phyloP scores from a whole-genome alignment of 1,140 invertebrate genomes.

The Drosophila asahinai region DNA sequence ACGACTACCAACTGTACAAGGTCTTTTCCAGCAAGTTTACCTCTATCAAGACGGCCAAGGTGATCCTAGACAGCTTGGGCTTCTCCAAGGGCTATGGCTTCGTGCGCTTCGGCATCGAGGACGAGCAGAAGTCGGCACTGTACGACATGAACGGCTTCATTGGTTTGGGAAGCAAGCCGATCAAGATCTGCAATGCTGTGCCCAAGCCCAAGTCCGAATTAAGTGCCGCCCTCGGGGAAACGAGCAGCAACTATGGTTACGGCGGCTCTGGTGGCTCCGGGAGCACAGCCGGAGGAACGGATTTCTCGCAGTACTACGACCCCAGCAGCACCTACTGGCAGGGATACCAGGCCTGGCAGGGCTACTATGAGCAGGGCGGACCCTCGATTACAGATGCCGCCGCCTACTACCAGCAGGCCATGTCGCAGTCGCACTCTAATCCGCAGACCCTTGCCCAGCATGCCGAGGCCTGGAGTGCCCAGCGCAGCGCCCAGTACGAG shows the following conservation, averaged over 20 bases:
- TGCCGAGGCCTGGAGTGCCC: conserved; percentile 82
- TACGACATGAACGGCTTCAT: conserved; percentile 95
- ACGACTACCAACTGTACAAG: conserved; percentile 97
- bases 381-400: conserved; percentile 80
- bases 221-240: conserved; percentile 72
- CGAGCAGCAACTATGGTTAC: conserved; percentile 64
- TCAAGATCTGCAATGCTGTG: conserved; percentile 96
- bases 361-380: conserved; percentile 85
- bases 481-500: conserved; percentile 76
- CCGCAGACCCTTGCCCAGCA: conserved; percentile 77
- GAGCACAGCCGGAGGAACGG: conserved; percentile 72
- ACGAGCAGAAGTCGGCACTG: conserved; percentile 96
- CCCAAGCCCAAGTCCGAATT: conserved; percentile 90
- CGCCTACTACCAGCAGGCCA: conserved; percentile 80
- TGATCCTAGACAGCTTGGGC: conserved; percentile 94
- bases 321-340: conserved; percentile 90
- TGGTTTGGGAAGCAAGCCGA: conserved; percentile 92
- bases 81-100: conserved; percentile 99
- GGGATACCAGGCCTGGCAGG: conserved; percentile 85
- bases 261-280: conserved; percentile 62
- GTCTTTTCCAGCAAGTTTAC: conserved; percentile 96
- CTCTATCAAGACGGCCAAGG: conserved; percentile 98
- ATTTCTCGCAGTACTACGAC: conserved; percentile 90
- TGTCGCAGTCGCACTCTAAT: conserved; percentile 79
- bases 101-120: conserved; percentile 96